phyloP scores from a whole-genome alignment of 2,113 vertebrate species.

The Dicerorhinus sumatrensis region DNA sequence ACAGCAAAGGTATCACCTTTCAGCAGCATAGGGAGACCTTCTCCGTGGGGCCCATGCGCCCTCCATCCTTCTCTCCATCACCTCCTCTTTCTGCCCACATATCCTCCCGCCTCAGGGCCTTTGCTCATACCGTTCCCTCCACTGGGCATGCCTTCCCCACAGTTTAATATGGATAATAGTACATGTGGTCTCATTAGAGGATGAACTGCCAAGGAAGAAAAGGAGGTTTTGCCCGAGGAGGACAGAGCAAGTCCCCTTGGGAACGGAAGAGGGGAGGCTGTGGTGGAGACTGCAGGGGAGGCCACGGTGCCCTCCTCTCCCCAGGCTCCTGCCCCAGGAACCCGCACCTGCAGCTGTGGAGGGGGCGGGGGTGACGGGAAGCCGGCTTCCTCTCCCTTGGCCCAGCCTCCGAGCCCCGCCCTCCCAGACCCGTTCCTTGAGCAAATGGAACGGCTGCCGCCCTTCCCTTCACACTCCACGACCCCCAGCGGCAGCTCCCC shows the following conservation, averaged over 20 bases:
- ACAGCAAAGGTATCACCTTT: neutral
- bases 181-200: neutral
- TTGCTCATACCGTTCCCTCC: neutral
- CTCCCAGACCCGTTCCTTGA: neutral
- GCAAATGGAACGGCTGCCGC: neutral
- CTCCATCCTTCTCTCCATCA: neutral
- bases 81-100: neutral
- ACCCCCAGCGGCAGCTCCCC: neutral
- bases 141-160: neutral
- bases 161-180: neutral
- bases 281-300: neutral
- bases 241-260: no score
- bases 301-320: fast-evolving
- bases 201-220: neutral
- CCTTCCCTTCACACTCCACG: neutral
- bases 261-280: neutral
- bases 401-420: neutral
- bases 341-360: fast-evolving
- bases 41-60: fast-evolving
- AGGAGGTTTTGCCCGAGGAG: neutral
- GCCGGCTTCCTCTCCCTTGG: neutral
- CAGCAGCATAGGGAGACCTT: neutral
- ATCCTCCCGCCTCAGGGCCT: neutral
- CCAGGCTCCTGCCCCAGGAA: neutral
- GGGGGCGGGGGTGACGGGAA: no score